Evolutionary conservation across 2,888 invertebrate species (phyloP).

Genomic region (Tetanocera ferruginea): DNA sequence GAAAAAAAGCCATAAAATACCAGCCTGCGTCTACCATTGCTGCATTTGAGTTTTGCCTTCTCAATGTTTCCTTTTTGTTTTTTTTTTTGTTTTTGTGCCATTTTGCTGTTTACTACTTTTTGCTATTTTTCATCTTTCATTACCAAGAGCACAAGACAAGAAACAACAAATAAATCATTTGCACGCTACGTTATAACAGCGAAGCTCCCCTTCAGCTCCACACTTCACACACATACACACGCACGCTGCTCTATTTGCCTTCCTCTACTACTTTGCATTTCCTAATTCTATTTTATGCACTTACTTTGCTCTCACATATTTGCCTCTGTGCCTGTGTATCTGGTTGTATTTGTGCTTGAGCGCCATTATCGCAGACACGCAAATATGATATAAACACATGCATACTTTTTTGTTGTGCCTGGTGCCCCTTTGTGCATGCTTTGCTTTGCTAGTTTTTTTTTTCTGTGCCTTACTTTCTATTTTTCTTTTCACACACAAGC

Average conservation of each 20-base stretch:
- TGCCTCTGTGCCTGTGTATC: background rate
- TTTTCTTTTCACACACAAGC: background rate
- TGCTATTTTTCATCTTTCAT: constrained; percentile 1
- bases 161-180: constrained; percentile 16
- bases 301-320: background rate
- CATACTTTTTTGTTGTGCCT: background rate
- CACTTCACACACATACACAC: too few relatives aligned
- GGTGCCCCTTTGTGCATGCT: background rate
- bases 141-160: background rate
- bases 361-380: background rate
- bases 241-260: background rate
- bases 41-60: too few relatives aligned
- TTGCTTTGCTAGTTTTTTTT: background rate
- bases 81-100: too few relatives aligned
- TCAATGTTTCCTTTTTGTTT: too few relatives aligned
- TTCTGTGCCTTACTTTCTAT: background rate
- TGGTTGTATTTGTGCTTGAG: background rate
- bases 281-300: background rate
- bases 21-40: too few relatives aligned
- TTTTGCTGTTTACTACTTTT: too few relatives aligned
- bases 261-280: background rate
- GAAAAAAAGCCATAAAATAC: too few relatives aligned
- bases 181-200: background rate
- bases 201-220: too few relatives aligned
- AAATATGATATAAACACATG: constrained; percentile 1